These are phyloP conservation scores for Chaetodon auriga DNA, from an alignment of 2,113 vertebrate species.

Conservation along the genomic window DNA sequence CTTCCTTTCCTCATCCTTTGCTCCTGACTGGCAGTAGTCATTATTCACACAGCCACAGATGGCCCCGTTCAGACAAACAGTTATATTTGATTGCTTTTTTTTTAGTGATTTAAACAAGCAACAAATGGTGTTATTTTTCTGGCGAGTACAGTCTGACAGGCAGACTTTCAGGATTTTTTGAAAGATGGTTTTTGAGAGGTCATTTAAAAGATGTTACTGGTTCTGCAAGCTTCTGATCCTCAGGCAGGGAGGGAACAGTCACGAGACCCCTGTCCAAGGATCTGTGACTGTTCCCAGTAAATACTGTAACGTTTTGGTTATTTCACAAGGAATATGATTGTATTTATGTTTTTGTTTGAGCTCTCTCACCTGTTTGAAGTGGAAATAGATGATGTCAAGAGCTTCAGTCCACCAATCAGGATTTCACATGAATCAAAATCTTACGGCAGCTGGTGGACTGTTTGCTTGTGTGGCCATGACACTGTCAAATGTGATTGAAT, in stretches of 20 bases:
- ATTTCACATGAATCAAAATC: neutral
- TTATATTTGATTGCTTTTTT: neutral
- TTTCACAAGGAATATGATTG: neutral
- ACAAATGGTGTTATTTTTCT: neutral
- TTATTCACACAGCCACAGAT: neutral
- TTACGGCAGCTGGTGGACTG: neutral
- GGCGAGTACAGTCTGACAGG: neutral
- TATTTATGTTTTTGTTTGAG: neutral
- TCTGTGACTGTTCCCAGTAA: conserved; percentile 3
- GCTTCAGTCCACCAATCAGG: neutral
- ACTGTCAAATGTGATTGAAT: neutral
- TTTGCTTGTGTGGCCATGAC: neutral
- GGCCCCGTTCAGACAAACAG: neutral
- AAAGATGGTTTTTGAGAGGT: conserved; percentile 20
- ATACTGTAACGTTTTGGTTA: neutral
- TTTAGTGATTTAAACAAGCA: neutral
- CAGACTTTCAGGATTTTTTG: neutral
- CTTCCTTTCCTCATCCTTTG: neutral
- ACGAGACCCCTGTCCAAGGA: neutral
- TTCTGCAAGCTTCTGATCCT: conserved; percentile 13
- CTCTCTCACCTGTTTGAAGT: neutral
- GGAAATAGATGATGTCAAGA: neutral
- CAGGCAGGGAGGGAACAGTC: neutral
- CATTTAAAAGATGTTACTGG: conserved; percentile 11
- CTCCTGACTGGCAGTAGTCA: neutral